Evolutionary conservation across 2,888 invertebrate species (phyloP), one percentile per base, ranked within the genome.

Genomic region (Apodemia zela): DNA sequence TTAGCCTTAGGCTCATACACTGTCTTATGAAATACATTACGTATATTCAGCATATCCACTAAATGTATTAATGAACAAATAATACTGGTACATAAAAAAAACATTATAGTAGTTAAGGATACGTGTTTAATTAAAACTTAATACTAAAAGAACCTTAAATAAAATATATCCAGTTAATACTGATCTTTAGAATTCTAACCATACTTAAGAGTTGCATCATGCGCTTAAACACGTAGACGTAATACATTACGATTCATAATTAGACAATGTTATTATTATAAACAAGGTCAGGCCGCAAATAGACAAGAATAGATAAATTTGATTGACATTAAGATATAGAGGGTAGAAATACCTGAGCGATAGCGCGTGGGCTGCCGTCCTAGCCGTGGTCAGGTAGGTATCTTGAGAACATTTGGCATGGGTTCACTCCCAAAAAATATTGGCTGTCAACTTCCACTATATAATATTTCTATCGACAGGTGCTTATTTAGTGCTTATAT

Each of bases 311-410:
- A 71, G 68, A 69, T 70, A 71, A 70, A 69, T 72, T 67, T 73
- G 73, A 75, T 77, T 76, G 76, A 78, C 73, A 71, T 71, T 69
- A 70, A 68, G 68, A 67, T 71, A 69, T 69, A 72, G 69, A 74
- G 73, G 71, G 70, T 67, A 68, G 66, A 68, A 81, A 82, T 84
- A 83, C 77, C 79, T 77, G 69, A 73, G 69, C 62, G 65, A 67
- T 72, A 73, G 72, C 68, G 84, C 83, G 87, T 87, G 82, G 87
- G 87, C 67, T 68, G 71, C 65, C 69, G 73, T 69, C 70, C 68
- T 66, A 69, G 71, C 68, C 68, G 71, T 80, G 75, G 72, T 65
- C 66, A 68, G 70, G 65, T 66, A 69, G 73, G 73, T 75, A 73
- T 71, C 68, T 67, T 58, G 66, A 66, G 68, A 68, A 68, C 66